These are phyloP conservation scores for Leptodactylus fuscus DNA, from an alignment of 2,113 vertebrate species.

Conservation along the genomic window DNA sequence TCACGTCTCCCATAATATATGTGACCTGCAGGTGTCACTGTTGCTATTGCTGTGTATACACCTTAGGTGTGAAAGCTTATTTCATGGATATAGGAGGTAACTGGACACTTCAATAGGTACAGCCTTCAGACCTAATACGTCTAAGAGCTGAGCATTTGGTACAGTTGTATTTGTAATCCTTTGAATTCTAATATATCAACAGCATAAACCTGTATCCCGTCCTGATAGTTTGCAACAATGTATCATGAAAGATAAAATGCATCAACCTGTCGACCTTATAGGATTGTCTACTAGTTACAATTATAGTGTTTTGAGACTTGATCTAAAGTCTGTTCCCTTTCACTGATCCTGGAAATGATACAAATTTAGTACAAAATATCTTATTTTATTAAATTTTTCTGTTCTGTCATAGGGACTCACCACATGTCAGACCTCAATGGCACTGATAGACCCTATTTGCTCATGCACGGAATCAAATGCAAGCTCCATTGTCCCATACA, in stretches of 20 bases:
- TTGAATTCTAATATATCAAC: neutral
- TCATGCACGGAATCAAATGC: too few relatives aligned
- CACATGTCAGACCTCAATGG: too few relatives aligned
- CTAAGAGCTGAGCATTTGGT: neutral
- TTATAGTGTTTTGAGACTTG: too few relatives aligned
- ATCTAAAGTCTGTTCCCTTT: neutral
- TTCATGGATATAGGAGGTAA: too few relatives aligned
- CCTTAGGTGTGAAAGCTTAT: neutral
- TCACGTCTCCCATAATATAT: too few relatives aligned
- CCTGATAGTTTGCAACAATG: neutral
- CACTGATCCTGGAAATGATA: neutral
- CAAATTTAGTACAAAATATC: neutral
- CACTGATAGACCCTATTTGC: too few relatives aligned
- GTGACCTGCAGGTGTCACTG: constrained; percentile 20
- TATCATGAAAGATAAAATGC: neutral
- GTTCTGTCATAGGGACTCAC: too few relatives aligned
- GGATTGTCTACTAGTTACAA: neutral
- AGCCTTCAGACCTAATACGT: neutral
- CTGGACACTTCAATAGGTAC: neutral
- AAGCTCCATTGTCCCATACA: neutral
- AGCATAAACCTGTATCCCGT: neutral
- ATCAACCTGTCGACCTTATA: neutral
- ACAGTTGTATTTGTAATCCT: neutral
- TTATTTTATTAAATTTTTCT: too few relatives aligned
- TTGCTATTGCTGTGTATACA: neutral